phyloP scores from a whole-genome alignment of 1,140 invertebrate species.

The Hycleus cichorii region DNA sequence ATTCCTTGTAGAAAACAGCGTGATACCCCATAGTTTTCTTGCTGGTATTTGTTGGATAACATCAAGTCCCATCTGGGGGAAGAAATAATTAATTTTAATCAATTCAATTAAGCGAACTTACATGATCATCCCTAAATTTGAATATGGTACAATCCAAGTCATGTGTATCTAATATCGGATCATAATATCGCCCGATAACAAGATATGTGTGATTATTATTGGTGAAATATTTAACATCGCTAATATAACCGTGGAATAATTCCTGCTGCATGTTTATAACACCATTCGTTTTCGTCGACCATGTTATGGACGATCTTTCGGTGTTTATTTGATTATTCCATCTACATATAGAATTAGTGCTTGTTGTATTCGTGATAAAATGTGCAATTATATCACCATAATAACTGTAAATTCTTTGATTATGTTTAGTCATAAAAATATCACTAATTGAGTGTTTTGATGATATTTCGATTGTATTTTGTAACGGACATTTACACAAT shows the following conservation, averaged over 20 bases:
- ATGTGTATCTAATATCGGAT: constrained; percentile 22
- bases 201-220: constrained; percentile 24
- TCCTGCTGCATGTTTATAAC: too few relatives aligned
- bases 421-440: constrained; percentile 24
- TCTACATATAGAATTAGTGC: constrained; percentile 24
- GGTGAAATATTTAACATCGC: constrained; percentile 33
- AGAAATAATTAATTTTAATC: not conserved
- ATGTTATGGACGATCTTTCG: constrained; percentile 22
- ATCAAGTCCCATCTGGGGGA: constrained; percentile 19
- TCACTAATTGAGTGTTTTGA: constrained; percentile 19
- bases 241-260: constrained; percentile 29
- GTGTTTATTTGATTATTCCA: too few relatives aligned
- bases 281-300: constrained; percentile 16
- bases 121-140: constrained; percentile 25
- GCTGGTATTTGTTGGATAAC: constrained; percentile 29
- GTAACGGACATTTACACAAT: constrained; percentile 28
- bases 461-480: constrained; percentile 31
- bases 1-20: constrained; percentile 28
- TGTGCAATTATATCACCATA: constrained; percentile 25
- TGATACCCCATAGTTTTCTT: constrained; percentile 18
- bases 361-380: constrained; percentile 31
- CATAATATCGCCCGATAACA: constrained; percentile 29
- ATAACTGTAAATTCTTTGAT: constrained; percentile 31
- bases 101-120: not conserved
- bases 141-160: constrained; percentile 26